Percentiles rank a stretch among this genome's conserved stretches.
Conservation (phyloP, 2,113 vertebrate species). For the Silurus meridionalis region DNA sequence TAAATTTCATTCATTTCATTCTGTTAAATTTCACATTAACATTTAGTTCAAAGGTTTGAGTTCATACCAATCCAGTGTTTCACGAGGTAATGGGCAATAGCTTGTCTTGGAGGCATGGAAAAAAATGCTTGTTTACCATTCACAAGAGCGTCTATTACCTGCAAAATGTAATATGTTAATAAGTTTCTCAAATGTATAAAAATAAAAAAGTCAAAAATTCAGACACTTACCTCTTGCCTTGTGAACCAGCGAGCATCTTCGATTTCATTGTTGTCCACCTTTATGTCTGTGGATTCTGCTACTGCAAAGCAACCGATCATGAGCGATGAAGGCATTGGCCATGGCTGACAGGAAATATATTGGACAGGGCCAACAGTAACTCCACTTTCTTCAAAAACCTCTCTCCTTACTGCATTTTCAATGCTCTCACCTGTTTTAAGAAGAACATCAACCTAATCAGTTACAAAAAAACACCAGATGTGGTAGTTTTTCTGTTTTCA, state of each 20-base stretch:
- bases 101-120: constrained; percentile 79
- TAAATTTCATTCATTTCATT: neutral
- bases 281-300: constrained; percentile 87
- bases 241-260: constrained; percentile 94
- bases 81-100: constrained; percentile 89
- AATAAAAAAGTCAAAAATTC: neutral
- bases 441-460: neutral
- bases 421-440: constrained; percentile 82
- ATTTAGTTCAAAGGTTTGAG: constrained; percentile 78
- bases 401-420: constrained; percentile 90
- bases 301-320: constrained; percentile 92
- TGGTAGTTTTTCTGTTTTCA: too few relatives aligned
- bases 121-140: constrained; percentile 73
- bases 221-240: constrained; percentile 81
- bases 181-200: constrained; percentile 46
- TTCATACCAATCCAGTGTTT: constrained; percentile 87
- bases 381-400: constrained; percentile 89
- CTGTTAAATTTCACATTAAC: neutral
- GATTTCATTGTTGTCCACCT: constrained; percentile 89
- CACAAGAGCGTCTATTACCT: constrained; percentile 81
- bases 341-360: constrained; percentile 89
- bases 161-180: constrained; percentile 40
- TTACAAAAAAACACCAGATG: neutral
- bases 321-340: constrained; percentile 94
- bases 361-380: constrained; percentile 85